Percentiles rank a stretch among this genome's conserved stretches.
Conservation (phyloP, 2,797 vertebrate species). For the Lerista edwardsae region DNA sequence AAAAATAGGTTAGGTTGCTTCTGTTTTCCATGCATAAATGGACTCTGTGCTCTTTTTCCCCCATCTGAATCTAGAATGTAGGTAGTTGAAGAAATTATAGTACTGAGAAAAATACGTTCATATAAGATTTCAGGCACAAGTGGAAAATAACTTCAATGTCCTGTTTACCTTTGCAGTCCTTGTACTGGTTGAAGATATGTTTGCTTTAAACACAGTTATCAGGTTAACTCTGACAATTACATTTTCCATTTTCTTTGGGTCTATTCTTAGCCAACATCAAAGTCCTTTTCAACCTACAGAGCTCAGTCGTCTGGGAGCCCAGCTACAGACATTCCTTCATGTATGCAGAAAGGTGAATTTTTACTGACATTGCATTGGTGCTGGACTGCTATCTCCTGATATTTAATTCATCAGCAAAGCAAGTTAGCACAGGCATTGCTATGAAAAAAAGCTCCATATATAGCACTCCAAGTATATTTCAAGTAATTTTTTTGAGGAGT, state of each 20-base stretch:
- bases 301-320: conserved; percentile 20
- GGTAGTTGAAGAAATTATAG: neutral
- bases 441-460: neutral
- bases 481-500: neutral
- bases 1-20: conserved; percentile 19
- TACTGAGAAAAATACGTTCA: neutral
- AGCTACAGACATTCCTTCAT: conserved; percentile 11
- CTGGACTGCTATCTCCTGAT: conserved; percentile 1
- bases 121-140: neutral
- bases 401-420: neutral
- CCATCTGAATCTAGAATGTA: neutral
- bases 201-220: neutral
- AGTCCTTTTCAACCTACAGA: conserved; percentile 7
- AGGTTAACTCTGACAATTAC: neutral
- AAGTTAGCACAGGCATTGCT: neutral
- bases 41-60: neutral
- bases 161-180: neutral
- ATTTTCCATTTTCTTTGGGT: conserved; percentile 16
- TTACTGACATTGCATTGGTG: neutral
- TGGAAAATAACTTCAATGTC: neutral
- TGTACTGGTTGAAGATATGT: neutral
- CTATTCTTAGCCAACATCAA: conserved; percentile 13
- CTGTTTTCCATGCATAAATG: conserved; percentile 26
- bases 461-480: neutral
- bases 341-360: conserved; percentile 26